Evolutionary conservation across 1,140 invertebrate species (phyloP), one percentile per base, ranked within the genome.

Genomic region (Caenorhabditis remanei): DNA sequence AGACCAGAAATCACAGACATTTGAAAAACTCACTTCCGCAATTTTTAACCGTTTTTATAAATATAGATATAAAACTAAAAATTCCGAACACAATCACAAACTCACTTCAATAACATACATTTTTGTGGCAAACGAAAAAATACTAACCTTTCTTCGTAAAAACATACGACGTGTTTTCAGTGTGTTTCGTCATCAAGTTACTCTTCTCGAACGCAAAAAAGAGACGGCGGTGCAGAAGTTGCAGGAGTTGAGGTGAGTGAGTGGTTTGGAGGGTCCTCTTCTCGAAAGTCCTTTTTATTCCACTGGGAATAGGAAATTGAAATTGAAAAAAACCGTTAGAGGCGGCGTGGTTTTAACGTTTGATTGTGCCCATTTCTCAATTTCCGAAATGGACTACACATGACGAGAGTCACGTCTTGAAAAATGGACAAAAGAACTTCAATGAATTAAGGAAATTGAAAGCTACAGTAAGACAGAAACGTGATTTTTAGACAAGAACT

Each of bases 291-390:
- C 46, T 79, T 43, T 79, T 79, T 79, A 79, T 79, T 79, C 71
- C 71, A 50, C 71, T 79, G 71, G 71, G 71, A 79, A 41, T 71
- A 79, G 71, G 71, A 79, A 79, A 79, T 79, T 48, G 71, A 79
- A 79, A 79, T 43, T 79, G 71, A 41, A 53, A 79, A 53, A 79
- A 63, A 63, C 61, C n/a, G 71, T 43, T 13, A 79, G n/a, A 79
- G 16, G 41, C 16, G 65, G 46, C 46, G 65, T n/a, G 16, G 41
- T 24, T 79, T 50, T 46, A 53, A 79, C 71, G 24, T 79, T 79
- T 79, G 71, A 79, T 50, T 50, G 71, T 14, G 8, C 46, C 46
- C n/a, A 50, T 43, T 79, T 79, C n/a, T 50, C 71, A 79, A 79
- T 79, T 79, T 79, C 71, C 71, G n/a, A 48, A 24, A 79, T 65